phyloP scores from a whole-genome alignment of 2,113 vertebrate species.

The Urocynchramus pylzowi region DNA sequence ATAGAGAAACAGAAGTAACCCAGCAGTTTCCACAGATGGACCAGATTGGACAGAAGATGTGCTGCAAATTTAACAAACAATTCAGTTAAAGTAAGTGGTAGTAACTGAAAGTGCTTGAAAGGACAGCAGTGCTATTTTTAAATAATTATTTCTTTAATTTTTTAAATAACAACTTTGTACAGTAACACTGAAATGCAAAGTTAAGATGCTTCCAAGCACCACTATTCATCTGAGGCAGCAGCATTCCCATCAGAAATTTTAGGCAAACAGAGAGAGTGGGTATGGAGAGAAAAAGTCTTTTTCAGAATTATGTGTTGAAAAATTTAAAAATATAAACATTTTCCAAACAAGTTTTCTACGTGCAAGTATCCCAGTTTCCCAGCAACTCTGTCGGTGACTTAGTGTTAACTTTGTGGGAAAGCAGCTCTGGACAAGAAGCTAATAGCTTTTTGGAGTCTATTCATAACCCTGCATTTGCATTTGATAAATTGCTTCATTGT shows the following conservation, averaged over 20 bases:
- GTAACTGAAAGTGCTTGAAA: not conserved
- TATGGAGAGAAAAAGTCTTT: not conserved
- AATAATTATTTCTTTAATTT: not conserved
- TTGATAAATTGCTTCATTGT: slow-evolving; percentile 32
- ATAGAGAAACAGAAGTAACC: not conserved
- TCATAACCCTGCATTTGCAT: slow-evolving; percentile 32
- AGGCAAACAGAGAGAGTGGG: not conserved
- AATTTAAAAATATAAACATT: not conserved
- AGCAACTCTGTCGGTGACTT: not conserved
- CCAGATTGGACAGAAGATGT: not conserved
- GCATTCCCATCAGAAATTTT: not conserved
- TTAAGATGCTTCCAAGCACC: not conserved
- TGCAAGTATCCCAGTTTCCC: not conserved
- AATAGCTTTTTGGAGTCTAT: slow-evolving; percentile 1
- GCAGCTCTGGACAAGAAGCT: not conserved
- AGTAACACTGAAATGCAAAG: not conserved
- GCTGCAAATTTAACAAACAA: not conserved
- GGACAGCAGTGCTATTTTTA: not conserved
- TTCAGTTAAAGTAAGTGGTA: not conserved
- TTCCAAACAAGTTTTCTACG: not conserved
- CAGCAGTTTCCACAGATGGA: not conserved
- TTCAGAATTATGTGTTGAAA: not conserved
- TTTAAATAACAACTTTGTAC: not conserved
- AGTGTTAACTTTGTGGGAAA: slow-evolving; percentile 7
- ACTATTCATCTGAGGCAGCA: not conserved